Base-by-base conservation (phyloP, 2,797 vertebrate species). In the Chanos chanos region DNA sequence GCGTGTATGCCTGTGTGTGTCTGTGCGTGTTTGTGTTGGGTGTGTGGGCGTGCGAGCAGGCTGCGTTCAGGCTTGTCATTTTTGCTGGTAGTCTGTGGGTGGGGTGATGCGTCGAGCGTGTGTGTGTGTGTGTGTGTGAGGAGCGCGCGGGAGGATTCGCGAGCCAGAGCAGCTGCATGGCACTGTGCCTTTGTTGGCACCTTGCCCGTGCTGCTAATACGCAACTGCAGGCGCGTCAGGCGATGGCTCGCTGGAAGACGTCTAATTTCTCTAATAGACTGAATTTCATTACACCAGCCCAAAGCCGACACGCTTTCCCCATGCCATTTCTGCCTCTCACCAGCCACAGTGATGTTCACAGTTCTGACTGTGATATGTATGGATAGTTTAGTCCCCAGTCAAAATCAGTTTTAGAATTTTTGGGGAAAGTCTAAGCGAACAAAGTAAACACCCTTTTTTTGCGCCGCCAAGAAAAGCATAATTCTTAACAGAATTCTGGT, bases 141-240 rank as follows among this genome's bases (percentile, higher is more conserved):
- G 24, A 30, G 34, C n/a, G 18, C 8, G 21, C 12, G 28, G 40
- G 12, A 45, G 6, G 19, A 39, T 55, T 73, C 52, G 68, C 81
- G 78, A 73, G 80, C 76, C 78, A 77, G 74, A 73, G 77, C 82
- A 86, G 83, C 84, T 87, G 82, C 77, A 76, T 85, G 84, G 83
- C 82, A 77, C 72, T 51, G 64, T 77, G 83, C 84, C 79, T 47
- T 59, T 52, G 66, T 79, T 85, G 83, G 85, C 85, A 72, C 66
- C 31, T 52, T 71, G 82, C 83, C 82, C 77, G 70, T 67, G 34
- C 45, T 16, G 34, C 68, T 81, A 77, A 83, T 83, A 76, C 81
- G 77, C 61, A 66, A 70, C 72, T 76, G 68, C 77, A 80, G 77
- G 71, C 75, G 66, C 62, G 63, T 81, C 52, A 74, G 58, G 66